Conservation (phyloP, 2,888 invertebrate genomes). For the Agrochola litura region DNA sequence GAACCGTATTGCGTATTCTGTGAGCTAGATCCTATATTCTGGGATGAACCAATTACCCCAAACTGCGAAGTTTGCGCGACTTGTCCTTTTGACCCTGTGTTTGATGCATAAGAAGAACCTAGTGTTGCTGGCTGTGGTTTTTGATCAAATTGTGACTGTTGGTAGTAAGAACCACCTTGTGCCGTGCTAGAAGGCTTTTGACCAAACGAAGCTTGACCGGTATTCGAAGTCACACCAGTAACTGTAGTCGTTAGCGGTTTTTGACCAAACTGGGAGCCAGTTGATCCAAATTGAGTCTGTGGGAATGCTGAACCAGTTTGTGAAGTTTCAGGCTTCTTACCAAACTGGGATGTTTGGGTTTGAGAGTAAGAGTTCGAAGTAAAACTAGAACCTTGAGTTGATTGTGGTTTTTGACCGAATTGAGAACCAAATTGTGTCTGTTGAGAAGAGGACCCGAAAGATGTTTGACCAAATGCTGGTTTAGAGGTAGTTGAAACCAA, state of each 20-base stretch:
- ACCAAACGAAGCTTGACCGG: slow-evolving; percentile 22
- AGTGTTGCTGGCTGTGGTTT: slow-evolving; percentile 25
- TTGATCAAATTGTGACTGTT: slow-evolving; percentile 42
- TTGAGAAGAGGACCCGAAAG: slow-evolving; percentile 32
- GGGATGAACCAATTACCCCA: slow-evolving; percentile 29
- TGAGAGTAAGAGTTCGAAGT: slow-evolving; percentile 26
- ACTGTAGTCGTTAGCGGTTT: slow-evolving; percentile 20
- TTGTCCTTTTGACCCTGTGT: slow-evolving; percentile 27
- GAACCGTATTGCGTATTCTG: slow-evolving; percentile 40
- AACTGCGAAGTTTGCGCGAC: slow-evolving; percentile 40
- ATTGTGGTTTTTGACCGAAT: slow-evolving; percentile 36
- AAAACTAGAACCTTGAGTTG: slow-evolving; percentile 17
- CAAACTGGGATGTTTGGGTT: slow-evolving; percentile 27
- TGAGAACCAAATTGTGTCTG: slow-evolving; percentile 21
- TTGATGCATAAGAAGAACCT: slow-evolving; percentile 35
- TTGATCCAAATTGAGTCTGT: slow-evolving; percentile 26
- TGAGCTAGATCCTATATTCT: slow-evolving; percentile 50
- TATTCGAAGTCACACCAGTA: slow-evolving; percentile 18
- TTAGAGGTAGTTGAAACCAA: slow-evolving; percentile 14
- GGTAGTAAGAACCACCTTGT: slow-evolving; percentile 50
- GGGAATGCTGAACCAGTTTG: slow-evolving; percentile 23
- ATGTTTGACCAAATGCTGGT: slow-evolving; percentile 21
- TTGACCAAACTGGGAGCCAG: slow-evolving; percentile 26
- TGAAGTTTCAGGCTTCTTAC: slow-evolving; percentile 22
- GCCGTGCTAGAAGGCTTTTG: slow-evolving; percentile 32